phyloP scores from a whole-genome alignment of 2,797 vertebrate species.

The Pantherophis alleghaniensis region DNA sequence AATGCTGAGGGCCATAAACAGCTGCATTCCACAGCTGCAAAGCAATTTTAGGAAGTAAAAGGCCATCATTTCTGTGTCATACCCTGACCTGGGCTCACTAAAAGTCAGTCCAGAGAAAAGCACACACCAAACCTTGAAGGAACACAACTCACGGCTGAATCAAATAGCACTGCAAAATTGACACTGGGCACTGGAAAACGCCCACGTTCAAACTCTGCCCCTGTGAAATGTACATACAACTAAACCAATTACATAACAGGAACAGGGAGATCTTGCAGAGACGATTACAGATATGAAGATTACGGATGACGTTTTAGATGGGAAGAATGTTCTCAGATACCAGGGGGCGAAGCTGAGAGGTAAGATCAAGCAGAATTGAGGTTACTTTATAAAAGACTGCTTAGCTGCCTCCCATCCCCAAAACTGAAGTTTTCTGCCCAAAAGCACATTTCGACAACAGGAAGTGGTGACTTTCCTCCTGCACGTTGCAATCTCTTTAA shows the following conservation, averaged over 20 bases:
- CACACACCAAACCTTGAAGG: neutral
- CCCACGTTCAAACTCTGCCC: neutral
- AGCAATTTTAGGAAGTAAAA: neutral
- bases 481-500: neutral
- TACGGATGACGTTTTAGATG: neutral
- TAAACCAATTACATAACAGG: neutral
- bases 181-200: neutral
- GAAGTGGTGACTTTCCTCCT: conserved; percentile 40
- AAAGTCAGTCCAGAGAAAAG: neutral
- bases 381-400: no score
- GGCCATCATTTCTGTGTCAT: neutral
- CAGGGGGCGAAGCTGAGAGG: neutral
- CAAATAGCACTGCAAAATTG: neutral
- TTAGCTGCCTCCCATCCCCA: neutral
- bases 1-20: neutral
- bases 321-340: neutral
- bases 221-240: neutral
- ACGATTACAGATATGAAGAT: neutral
- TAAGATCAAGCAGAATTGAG: no score
- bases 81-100: neutral
- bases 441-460: neutral
- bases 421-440: neutral
- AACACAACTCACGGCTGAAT: neutral
- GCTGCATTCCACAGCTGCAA: neutral
- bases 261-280: neutral